Evolutionary conservation across 2,888 invertebrate species (phyloP), one percentile per base, ranked within the genome.

Genomic region (Alsophila aescularia): DNA sequence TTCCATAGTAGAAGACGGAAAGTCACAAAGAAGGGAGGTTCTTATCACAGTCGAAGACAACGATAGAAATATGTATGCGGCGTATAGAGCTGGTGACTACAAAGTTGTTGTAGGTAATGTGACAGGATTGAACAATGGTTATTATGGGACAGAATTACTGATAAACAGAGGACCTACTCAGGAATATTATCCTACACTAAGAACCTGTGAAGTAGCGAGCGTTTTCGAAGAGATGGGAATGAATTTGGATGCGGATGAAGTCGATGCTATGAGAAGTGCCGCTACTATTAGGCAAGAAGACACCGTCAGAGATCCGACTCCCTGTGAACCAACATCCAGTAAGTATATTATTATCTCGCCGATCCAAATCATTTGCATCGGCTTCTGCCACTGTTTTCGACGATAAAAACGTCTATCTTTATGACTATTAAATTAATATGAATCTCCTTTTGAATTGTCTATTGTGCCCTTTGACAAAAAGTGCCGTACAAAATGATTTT

Each of bases 71-170:
- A 63, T 75, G 18, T 94, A 93, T 62, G 93, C 92, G 0, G 92
- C 93, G 3, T 72, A 89, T 83, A 89, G 94, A 73, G 87, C 91
- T 16, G 94, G 93, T 0, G 93, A 94, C 73, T 94, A 93, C 79
- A 94, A 94, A 78, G 93, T 94, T 54, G 72, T 94, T 0, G 92
- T 93, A 34, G 94, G 94, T 1, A 93, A 93, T 36, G 82, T 92
- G 0, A 81, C 88, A 9, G 85, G 85, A 3, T 13, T 85, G 13
- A 79, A 68, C 18, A 90, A 89, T 49, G 81, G 72, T 18, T 86
- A 87, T 55, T 90, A 89, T 45, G 90, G 90, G 14, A 70, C 77
- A 2, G 77, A 84, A 16, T 75, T 82, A 5, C 64, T 90, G 72
- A 59, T 62, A 1, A 83, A 82, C 52, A 88, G 79, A 63, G 70